Evolutionary conservation across 2,888 invertebrate species (phyloP), one percentile per base, ranked within the genome.

Genomic region (Lasioglossum marginatum): DNA sequence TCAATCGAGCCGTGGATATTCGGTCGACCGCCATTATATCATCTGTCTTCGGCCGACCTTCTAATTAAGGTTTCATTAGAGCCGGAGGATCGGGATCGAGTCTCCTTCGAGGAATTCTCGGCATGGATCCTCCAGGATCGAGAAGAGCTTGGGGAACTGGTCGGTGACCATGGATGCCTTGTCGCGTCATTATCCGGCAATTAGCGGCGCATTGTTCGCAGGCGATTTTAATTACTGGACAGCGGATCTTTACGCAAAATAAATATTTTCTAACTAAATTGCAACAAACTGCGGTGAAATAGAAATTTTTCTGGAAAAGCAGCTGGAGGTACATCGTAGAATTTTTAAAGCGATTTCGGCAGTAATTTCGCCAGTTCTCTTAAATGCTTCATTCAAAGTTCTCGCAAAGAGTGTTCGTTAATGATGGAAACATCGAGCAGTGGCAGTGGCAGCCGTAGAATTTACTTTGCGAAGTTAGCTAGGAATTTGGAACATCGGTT

Each of bases 61-160:
- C 68, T 71, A 84, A 84, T 84, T 84, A 79, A 52, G 27, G 63
- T 83, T 79, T 71, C 84, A 52, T 74, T 84, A 74, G 2, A 40
- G 52, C 48, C 3, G 34, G 71, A 76, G 16, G 34, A 19, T 16
- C n/a, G 14, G 43, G 70, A 63, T 27, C 68, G 27, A 12, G 34
- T 6, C 6, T 40, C 45, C 52, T 10, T 43, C 34, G 23, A 48
- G 23, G 27, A 66, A 77, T 82, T 68, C 66, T 19, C 14, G 14
- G n/a, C 10, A 31, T 10, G 57, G 8, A 48, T 73, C 43, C 19
- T n/a, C 34, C 23, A 34, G 34, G 27, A 31, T 45, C 34, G 77
- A 31, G 27, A 14, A 1, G 31, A 63, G 12, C 27, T 10, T 23
- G 31, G 63, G 34, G 40, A 43, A 16, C 34, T 16, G n/a, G 16